A percentile compares a stretch with the other conserved stretches of the same genome.
Conservation (phyloP, 2,888 invertebrate genomes). For the Helobdella robusta region DNA sequence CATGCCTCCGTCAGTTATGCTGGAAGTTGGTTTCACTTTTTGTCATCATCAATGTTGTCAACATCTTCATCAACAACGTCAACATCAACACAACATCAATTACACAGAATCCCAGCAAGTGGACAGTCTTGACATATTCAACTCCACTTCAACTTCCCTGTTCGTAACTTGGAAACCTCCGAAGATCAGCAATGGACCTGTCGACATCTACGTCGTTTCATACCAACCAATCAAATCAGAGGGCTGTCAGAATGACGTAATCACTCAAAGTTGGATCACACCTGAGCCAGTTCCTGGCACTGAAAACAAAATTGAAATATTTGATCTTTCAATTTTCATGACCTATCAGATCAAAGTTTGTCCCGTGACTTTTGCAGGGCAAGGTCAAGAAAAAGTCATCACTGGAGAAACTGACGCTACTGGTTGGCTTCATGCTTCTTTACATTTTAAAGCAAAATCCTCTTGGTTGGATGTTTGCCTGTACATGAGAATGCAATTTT, state of each 20-base stretch:
- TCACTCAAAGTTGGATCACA: too few relatives aligned
- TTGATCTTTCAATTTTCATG: conserved; percentile 40
- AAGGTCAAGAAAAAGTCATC: conserved; percentile 25
- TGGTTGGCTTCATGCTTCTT: conserved; percentile 24
- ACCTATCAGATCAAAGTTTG: conserved; percentile 36
- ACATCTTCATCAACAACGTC: too few relatives aligned
- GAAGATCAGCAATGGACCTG: conserved; percentile 17
- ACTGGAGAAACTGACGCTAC: conserved; percentile 28
- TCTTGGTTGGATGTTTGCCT: neutral
- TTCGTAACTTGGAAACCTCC: conserved; percentile 32
- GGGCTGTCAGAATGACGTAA: conserved; percentile 6
- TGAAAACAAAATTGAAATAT: conserved; percentile 34
- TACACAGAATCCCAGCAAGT: conserved; percentile 32
- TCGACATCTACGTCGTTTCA: conserved; percentile 30
- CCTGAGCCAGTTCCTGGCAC: too few relatives aligned
- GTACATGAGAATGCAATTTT: neutral
- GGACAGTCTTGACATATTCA: too few relatives aligned
- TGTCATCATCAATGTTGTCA: too few relatives aligned
- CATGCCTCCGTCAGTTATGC: conserved; percentile 24
- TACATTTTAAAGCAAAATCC: neutral
- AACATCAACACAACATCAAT: neutral
- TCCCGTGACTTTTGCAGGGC: conserved; percentile 31
- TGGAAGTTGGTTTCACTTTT: conserved; percentile 33
- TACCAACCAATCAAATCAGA: conserved; percentile 16
- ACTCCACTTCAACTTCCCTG: too few relatives aligned